Conservation (phyloP, 2,797 vertebrate species). For the Cynopterus sphinx region DNA sequence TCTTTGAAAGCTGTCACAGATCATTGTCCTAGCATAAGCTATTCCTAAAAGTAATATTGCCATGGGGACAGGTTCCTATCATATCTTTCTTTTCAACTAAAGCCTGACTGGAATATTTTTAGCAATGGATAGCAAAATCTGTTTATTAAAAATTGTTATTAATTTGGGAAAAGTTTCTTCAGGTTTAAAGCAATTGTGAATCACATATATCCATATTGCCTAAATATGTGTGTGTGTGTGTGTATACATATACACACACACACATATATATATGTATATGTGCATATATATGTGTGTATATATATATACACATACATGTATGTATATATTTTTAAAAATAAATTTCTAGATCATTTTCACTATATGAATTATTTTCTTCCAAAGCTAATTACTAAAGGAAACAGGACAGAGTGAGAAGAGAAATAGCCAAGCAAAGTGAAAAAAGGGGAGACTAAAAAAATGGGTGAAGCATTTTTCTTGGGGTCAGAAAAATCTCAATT, state of each 20-base stretch:
- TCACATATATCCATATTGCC: background rate
- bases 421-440: background rate
- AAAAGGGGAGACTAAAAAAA: background rate
- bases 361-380: background rate
- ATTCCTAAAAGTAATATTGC: background rate
- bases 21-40: background rate
- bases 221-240: background rate
- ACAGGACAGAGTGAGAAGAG: background rate
- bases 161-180: conserved; percentile 33
- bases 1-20: background rate
- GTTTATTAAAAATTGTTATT: conserved; percentile 54
- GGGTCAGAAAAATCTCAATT: background rate
- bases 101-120: conserved; percentile 46
- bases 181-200: conserved; percentile 13
- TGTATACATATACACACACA: no score
- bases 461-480: background rate
- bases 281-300: no score
- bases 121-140: background rate
- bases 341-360: conserved; percentile 23
- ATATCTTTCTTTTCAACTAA: conserved; percentile 9
- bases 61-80: conserved; percentile 32
- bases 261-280: background rate
- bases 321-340: background rate
- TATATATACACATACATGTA: no score
- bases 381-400: conserved; percentile 34